Base-by-base conservation (phyloP, 2,888 invertebrate genomes). In the Thymelicus sylvestris region DNA sequence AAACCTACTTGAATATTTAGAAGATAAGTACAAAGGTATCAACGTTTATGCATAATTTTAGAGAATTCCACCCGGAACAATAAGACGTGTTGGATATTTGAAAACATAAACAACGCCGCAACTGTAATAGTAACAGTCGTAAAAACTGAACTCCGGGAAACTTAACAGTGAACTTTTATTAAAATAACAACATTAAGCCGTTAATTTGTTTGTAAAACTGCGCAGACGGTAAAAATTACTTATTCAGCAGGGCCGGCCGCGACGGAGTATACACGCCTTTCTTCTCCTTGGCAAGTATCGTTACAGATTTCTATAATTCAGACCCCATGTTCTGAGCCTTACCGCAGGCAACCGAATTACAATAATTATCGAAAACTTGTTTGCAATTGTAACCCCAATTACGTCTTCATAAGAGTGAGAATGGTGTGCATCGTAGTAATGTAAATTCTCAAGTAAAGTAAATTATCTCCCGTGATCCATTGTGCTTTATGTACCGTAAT, bases 191-290 rank as follows among this genome's bases (percentile, higher is more conserved):
- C 89, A 91, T 91, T 87, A 88, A 87, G 86, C 83, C 89, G 90
- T 90, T 93, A 93, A 93, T 93, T 93, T 93, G 91, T 93, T 91
- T 90, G 92, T 90, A 90, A 91, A 91, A 91, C 88, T 90, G 91
- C 86, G 91, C 92, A 91, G 92, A 91, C 91, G 88, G 86, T 88
- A 88, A 88, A 90, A 87, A 91, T 92, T 91, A 93, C 83, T 91
- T 91, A 93, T 93, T 92, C 90, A 92, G 82, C 80, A 86, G 84
- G 85, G 84, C 83, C 86, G 86, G 85, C 86, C 89, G 86, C 85
- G 84, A 81, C 83, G 83, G 81, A 84, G 81, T 79, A 77, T 79
- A 80, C 81, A 81, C 78, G 82, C 75, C 82, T 84, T 81, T 55
- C 57, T 57, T 57, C 57, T 57, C 31, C 84, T 87, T 86, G 85